Conservation (phyloP, 2,113 vertebrate species). For the Aegotheles bennettii region DNA sequence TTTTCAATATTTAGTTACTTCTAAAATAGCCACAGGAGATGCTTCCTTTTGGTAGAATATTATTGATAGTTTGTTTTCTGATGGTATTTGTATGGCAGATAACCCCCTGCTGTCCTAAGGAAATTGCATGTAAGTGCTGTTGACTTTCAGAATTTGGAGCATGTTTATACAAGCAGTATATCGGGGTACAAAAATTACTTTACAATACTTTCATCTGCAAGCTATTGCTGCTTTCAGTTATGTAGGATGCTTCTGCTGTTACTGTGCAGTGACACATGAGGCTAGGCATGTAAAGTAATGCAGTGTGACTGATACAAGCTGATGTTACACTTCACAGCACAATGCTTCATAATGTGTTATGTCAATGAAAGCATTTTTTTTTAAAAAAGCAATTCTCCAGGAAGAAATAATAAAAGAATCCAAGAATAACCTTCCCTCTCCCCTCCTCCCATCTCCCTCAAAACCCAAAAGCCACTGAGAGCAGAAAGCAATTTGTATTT, state of each 20-base stretch:
- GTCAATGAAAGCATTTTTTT: constrained; percentile 29
- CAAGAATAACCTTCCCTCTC: neutral
- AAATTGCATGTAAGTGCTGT: neutral
- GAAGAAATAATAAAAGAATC: neutral
- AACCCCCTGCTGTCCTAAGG: neutral
- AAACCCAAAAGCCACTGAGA: neutral
- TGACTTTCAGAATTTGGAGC: neutral
- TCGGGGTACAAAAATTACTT: neutral
- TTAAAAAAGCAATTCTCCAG: neutral
- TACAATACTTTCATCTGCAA: neutral
- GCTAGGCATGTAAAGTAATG: constrained; percentile 33
- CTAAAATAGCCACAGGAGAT: neutral
- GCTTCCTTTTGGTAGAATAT: neutral
- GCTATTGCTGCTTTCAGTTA: neutral
- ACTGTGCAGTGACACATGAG: neutral
- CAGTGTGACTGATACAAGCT: constrained; percentile 63
- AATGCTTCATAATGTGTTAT: constrained; percentile 44
- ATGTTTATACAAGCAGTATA: neutral
- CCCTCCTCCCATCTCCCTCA: neutral
- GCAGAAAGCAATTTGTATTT: neutral
- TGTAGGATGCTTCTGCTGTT: neutral
- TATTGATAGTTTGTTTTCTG: neutral
- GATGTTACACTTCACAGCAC: constrained; percentile 62
- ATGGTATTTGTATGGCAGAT: neutral
- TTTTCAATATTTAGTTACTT: neutral